Evolutionary conservation across 2,113 vertebrate species (phyloP).

Genomic region (Alligator sinensis): DNA sequence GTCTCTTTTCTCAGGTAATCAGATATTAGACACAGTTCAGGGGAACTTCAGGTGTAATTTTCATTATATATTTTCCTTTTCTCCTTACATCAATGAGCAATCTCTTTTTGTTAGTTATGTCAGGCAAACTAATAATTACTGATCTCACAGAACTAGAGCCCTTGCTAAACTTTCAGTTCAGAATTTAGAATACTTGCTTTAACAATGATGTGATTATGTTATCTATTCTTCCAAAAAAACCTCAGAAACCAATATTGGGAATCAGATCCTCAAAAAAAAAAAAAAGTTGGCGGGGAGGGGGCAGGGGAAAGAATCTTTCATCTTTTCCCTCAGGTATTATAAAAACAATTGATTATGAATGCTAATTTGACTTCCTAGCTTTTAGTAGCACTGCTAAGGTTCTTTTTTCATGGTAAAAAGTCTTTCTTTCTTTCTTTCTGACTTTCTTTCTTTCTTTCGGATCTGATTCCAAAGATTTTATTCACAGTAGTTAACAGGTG

Average conservation of each 20-base stretch:
- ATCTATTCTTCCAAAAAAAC: constrained; percentile 26
- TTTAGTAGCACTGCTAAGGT: constrained; percentile 70
- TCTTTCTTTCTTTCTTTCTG: constrained; percentile 70
- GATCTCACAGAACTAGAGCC: constrained; percentile 55
- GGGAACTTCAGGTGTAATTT: constrained; percentile 50
- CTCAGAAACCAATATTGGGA: background rate
- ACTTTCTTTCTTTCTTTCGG: constrained; percentile 30
- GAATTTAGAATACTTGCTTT: constrained; percentile 26
- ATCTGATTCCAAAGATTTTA: constrained; percentile 74
- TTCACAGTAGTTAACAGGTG: constrained; percentile 75
- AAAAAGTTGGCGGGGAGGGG: background rate
- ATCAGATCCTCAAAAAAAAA: background rate
- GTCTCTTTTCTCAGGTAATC: background rate
- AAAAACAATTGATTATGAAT: constrained; percentile 72
- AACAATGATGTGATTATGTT: constrained; percentile 26
- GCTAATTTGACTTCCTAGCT: constrained; percentile 64
- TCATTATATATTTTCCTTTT: constrained; percentile 58
- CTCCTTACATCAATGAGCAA: constrained; percentile 28
- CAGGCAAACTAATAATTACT: constrained; percentile 60
- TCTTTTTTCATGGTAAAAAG: constrained; percentile 72
- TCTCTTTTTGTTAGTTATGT: constrained; percentile 42
- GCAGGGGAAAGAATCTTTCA: background rate
- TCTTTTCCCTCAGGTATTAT: constrained; percentile 69
- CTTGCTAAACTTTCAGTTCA: constrained; percentile 64
- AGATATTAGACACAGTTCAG: constrained; percentile 65